phyloP scores from a whole-genome alignment of 1,140 invertebrate genomes.

The Tetramorium alpestre region DNA sequence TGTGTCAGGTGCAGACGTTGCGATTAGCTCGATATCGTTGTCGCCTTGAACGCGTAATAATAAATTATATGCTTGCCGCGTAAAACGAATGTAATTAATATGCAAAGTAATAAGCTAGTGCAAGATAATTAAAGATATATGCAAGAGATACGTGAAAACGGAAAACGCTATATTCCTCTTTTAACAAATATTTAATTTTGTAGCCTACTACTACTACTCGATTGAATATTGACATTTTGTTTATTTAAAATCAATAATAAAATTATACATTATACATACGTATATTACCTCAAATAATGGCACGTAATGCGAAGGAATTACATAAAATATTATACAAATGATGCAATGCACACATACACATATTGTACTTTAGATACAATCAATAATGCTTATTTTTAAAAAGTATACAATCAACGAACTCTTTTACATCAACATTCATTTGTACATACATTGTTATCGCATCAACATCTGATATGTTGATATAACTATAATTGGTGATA shows the following conservation, averaged over 20 bases:
- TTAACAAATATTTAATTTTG: background rate
- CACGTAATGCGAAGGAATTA: background rate
- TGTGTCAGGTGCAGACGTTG: slow-evolving; percentile 26
- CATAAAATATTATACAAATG: background rate
- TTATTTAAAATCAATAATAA: background rate
- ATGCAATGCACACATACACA: background rate
- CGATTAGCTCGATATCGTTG: slow-evolving; percentile 37
- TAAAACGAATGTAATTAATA: slow-evolving; percentile 23
- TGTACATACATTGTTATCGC: background rate
- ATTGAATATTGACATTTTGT: slow-evolving; percentile 1
- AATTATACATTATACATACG: background rate
- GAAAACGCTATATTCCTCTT: background rate
- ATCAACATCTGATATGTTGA: background rate
- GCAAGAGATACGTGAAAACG: background rate
- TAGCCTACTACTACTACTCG: background rate
- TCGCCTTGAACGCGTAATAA: slow-evolving; percentile 31
- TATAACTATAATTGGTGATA: background rate
- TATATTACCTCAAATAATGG: background rate
- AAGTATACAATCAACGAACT: background rate
- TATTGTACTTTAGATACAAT: background rate
- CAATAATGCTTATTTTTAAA: background rate
- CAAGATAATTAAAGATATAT: slow-evolving; percentile 9
- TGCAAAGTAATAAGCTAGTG: slow-evolving; percentile 15
- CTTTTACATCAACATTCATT: background rate
- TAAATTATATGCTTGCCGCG: slow-evolving; percentile 15